A percentile compares a stretch with the other conserved stretches of the same genome.
Conservation (phyloP, 2,888 invertebrate species). For the Phyto melanocephala region DNA sequence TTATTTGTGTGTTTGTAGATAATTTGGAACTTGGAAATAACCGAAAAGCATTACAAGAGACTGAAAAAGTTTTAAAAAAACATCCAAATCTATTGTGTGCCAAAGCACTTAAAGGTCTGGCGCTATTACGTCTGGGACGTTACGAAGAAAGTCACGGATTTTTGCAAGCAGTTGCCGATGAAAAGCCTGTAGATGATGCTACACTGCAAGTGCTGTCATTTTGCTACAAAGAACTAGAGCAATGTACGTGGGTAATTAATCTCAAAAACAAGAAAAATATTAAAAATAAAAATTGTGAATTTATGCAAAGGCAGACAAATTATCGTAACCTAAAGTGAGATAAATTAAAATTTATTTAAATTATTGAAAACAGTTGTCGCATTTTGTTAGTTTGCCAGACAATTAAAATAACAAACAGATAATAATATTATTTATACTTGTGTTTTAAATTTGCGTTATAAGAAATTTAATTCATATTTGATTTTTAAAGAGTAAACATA, state of each 20-base stretch:
- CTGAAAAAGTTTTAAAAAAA: slow-evolving; percentile 96
- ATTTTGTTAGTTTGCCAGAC: background rate
- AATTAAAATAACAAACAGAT: background rate
- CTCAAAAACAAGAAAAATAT: slow-evolving; percentile 17
- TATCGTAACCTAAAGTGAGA: slow-evolving; percentile 30
- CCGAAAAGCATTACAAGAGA: slow-evolving; percentile 97
- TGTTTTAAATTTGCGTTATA: background rate
- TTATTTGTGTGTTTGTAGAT: slow-evolving; percentile 82
- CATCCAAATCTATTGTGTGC: slow-evolving; percentile 93
- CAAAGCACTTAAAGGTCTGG: slow-evolving; percentile 94
- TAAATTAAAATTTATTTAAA: slow-evolving; percentile 41
- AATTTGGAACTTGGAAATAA: slow-evolving; percentile 97
- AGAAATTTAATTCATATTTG: slow-evolving; percentile 2
- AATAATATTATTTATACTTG: background rate
- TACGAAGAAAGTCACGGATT: slow-evolving; percentile 88
- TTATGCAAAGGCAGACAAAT: slow-evolving; percentile 21
- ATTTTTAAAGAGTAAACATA: slow-evolving; percentile 51
- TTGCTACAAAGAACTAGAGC: slow-evolving; percentile 94
- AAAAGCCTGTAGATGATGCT: slow-evolving; percentile 92
- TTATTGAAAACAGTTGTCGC: slow-evolving; percentile 50
- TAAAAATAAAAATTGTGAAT: background rate
- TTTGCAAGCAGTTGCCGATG: slow-evolving; percentile 87
- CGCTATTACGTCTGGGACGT: slow-evolving; percentile 92
- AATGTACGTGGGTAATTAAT: slow-evolving; percentile 83
- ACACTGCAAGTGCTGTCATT: slow-evolving; percentile 97